These are phyloP conservation scores for Lordiphosa stackelbergi DNA, from an alignment of 1,140 invertebrate species.

Conservation along the genomic window DNA sequence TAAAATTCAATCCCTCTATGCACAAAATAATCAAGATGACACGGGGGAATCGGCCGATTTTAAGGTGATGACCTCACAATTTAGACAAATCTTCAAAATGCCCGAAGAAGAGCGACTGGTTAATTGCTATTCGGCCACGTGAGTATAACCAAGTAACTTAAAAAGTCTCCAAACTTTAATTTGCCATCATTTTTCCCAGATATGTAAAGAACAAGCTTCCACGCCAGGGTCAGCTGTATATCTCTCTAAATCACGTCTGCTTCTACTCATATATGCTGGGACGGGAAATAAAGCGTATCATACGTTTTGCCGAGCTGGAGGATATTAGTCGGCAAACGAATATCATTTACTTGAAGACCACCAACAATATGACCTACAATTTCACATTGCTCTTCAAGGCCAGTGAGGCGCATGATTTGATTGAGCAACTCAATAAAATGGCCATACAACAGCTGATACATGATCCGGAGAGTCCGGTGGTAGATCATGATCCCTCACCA, in stretches of 20 bases:
- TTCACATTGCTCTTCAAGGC: constrained; percentile 88
- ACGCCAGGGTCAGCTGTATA: constrained; percentile 96
- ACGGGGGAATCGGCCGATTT: constrained; percentile 67
- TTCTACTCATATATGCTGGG: constrained; percentile 97
- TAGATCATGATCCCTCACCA: constrained; percentile 60
- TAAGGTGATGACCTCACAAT: constrained; percentile 81
- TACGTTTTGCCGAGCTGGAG: constrained; percentile 79
- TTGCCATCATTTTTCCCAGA: constrained; percentile 79
- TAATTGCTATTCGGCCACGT: constrained; percentile 96
- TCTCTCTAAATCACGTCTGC: constrained; percentile 96
- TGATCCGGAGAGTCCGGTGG: constrained; percentile 76
- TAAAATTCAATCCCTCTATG: constrained; percentile 89
- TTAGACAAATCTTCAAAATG: constrained; percentile 92
- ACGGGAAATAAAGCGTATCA: constrained; percentile 90
- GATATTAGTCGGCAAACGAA: constrained; percentile 60
- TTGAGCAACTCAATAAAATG: constrained; percentile 97
- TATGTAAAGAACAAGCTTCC: constrained; percentile 96
- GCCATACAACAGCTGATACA: constrained; percentile 90
- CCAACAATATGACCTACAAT: constrained; percentile 74
- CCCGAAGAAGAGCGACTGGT: constrained; percentile 96
- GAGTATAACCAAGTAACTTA: constrained; percentile 56
- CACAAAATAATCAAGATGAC: constrained; percentile 71
- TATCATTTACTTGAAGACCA: constrained; percentile 71
- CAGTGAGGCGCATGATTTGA: constrained; percentile 92
- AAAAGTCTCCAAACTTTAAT: neutral